Evolutionary conservation across 2,888 invertebrate genomes (phyloP).

Genomic region (Asteroscopus sphinx): DNA sequence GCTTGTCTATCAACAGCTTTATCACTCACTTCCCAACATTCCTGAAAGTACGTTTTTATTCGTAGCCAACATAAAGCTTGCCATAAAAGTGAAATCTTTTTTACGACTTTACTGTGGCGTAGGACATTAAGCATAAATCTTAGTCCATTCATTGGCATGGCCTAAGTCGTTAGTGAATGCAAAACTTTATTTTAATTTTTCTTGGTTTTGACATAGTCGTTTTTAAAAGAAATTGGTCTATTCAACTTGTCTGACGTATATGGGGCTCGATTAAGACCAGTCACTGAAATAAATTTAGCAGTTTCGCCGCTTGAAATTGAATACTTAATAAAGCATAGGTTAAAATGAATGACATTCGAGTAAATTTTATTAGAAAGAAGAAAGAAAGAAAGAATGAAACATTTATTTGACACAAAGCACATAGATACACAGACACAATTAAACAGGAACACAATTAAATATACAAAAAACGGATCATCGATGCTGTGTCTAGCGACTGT

Average conservation of each 20-base stretch:
- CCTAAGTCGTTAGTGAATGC: slow-evolving; percentile 23
- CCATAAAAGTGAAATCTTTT: slow-evolving; percentile 57
- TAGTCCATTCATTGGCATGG: slow-evolving; percentile 30
- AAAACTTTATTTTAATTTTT: slow-evolving; percentile 40
- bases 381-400: too few relatives aligned
- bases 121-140: slow-evolving; percentile 46
- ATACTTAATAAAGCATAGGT: neutral
- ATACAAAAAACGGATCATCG: too few relatives aligned
- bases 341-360: slow-evolving; percentile 17
- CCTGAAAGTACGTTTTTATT: slow-evolving; percentile 54
- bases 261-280: slow-evolving; percentile 5
- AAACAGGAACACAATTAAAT: too few relatives aligned
- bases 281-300: slow-evolving; percentile 1
- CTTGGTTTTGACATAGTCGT: slow-evolving; percentile 25
- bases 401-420: too few relatives aligned
- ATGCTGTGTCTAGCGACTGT: too few relatives aligned
- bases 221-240: slow-evolving; percentile 31
- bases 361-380: too few relatives aligned
- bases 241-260: slow-evolving; percentile 10
- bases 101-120: slow-evolving; percentile 41
- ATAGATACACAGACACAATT: too few relatives aligned
- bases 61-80: slow-evolving; percentile 31
- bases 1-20: slow-evolving; percentile 24
- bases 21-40: slow-evolving; percentile 29
- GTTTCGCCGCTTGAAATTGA: slow-evolving; percentile 3